Percentiles rank a stretch among this genome's conserved stretches.
Evolutionary conservation across 2,113 vertebrate species (phyloP).

Genomic region (Sinocyclocheilus grahami): DNA sequence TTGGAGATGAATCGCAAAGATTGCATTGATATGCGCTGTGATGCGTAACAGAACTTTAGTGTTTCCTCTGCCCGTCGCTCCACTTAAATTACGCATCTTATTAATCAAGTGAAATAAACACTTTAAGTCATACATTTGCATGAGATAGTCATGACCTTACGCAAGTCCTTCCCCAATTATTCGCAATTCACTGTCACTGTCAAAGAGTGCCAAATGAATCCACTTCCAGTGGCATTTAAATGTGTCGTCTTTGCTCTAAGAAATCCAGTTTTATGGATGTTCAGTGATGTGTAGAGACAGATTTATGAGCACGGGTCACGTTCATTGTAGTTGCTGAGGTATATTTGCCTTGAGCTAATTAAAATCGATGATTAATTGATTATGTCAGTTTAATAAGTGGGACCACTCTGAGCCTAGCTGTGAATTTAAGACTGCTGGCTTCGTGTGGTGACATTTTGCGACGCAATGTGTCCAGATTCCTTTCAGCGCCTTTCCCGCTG

Average conservation of each 20-base stretch:
- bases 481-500: background rate
- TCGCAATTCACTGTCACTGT: background rate
- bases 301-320: background rate
- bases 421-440: background rate
- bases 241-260: conserved; percentile 12
- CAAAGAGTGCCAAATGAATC: background rate
- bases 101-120: background rate
- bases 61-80: background rate
- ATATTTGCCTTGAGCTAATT: conserved; percentile 5
- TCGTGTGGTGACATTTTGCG: conserved; percentile 4
- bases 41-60: conserved; percentile 19
- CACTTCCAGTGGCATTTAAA: background rate
- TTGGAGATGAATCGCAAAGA: background rate
- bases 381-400: background rate
- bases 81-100: background rate
- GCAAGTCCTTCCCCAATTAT: background rate
- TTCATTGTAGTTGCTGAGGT: background rate
- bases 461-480: background rate
- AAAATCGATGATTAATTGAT: background rate
- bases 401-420: background rate
- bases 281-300: background rate
- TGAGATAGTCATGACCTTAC: background rate
- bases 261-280: background rate
- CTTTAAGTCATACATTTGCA: background rate
- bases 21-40: background rate